Evolutionary conservation across 2,797 vertebrate genomes (phyloP).

Genomic region (Enteromius fasciolatus): DNA sequence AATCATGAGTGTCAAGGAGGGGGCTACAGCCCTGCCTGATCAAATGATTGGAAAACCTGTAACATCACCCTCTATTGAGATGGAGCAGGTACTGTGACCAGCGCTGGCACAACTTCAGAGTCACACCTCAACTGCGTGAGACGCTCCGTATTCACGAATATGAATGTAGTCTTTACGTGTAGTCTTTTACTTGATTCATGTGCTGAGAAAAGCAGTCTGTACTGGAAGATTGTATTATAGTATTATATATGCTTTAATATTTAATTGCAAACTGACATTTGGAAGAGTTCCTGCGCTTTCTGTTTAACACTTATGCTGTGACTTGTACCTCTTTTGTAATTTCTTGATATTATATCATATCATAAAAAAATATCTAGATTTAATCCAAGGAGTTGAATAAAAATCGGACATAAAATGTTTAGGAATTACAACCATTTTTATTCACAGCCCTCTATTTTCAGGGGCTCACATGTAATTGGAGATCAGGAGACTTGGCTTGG

Average conservation of each 20-base stretch:
- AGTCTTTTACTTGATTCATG: not conserved
- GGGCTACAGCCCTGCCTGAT: slow-evolving; percentile 40
- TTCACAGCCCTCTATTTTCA: too few relatives aligned
- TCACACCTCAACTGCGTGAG: not conserved
- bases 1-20: slow-evolving; percentile 68
- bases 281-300: not conserved
- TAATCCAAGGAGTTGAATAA: too few relatives aligned
- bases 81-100: not conserved
- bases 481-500: too few relatives aligned
- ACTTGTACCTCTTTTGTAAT: not conserved
- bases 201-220: not conserved
- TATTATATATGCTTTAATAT: not conserved
- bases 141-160: not conserved
- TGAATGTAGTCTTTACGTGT: not conserved
- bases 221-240: not conserved
- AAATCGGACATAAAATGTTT: too few relatives aligned
- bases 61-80: slow-evolving; percentile 4
- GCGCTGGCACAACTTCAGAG: not conserved
- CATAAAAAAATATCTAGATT: not conserved
- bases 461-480: too few relatives aligned
- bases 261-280: not conserved
- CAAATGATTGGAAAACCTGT: slow-evolving; percentile 38
- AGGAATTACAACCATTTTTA: too few relatives aligned
- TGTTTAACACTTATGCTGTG: not conserved
- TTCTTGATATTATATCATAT: not conserved